Conservation (phyloP, 1,140 invertebrate species). For the Papilio machaon region DNA sequence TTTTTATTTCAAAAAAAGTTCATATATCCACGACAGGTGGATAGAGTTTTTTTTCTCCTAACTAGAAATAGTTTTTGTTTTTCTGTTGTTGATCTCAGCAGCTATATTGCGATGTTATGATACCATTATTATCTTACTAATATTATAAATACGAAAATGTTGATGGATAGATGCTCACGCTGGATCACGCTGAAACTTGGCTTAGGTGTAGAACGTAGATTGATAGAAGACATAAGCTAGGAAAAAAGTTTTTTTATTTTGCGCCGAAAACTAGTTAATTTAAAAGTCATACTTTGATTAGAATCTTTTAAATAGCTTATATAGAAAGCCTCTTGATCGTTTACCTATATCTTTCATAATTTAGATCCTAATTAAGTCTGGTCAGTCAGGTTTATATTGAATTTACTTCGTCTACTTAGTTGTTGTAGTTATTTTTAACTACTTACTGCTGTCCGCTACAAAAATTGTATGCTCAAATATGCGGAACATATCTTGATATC, state of each 20-base stretch:
- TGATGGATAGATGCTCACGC: no score
- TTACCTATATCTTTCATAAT: not conserved
- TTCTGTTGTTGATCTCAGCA: no score
- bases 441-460: slow-evolving; percentile 54
- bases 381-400: not conserved
- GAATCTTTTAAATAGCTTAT: not conserved
- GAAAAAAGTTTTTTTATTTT: no score
- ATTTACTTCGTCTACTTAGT: slow-evolving; percentile 50
- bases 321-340: not conserved
- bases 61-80: not conserved
- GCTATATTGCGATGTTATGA: no score
- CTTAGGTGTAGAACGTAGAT: no score
- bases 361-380: not conserved
- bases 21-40: not conserved
- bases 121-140: no score
- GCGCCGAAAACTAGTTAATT: no score
- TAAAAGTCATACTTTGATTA: no score
- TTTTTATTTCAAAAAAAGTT: slow-evolving; percentile 4
- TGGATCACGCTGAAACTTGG: no score
- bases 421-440: slow-evolving; percentile 67
- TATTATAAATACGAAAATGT: no score
- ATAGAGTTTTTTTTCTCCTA: not conserved
- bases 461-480: slow-evolving; percentile 56
- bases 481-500: slow-evolving; percentile 26
- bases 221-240: no score